Base-by-base conservation (phyloP, 2,113 vertebrate species). In the Cnemophilus loriae region DNA sequence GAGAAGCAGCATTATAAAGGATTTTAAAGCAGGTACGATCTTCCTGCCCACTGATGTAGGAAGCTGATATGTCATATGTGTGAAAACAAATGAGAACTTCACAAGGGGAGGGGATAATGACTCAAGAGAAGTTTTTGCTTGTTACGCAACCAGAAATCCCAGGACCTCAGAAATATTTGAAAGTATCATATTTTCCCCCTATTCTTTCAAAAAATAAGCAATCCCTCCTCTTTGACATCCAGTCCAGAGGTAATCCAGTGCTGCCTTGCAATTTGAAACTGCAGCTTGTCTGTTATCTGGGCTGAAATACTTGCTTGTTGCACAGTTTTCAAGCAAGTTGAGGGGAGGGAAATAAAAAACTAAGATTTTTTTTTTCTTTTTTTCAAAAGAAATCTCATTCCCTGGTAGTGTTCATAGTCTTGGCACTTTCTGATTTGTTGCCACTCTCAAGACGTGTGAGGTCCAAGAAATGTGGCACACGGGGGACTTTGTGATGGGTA, bases 51-150 rank as follows among this genome's bases (percentile, higher is more conserved):
- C 89, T 95, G 80, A 69, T 93, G 92, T 89, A 95, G 92, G 93
- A 90, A 97, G 90, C 80, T 93, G 77, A 61, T 84, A 74, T 90
- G 89, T 93, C 89, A 59, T 89, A 69, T 95, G 86, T 95, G 93
- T 97, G 94, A 87, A 95, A 96, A 94, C 94, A 96, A 96, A 95
- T 86, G 76, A 92, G 88, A 95, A 78, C 52, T 94, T 93, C 75
- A 42, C 76, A 42, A 95, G 86, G 78, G 47, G 46, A 94, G 46
- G 86, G 59, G 70, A 65, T 76, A 71, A 87, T 70, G 82, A 86
- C 83, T 96, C 41, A n/a, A 91, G 47, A 92, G 84, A 90, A 93
- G 71, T 84, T 96, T 84, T 78, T 90, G 60, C 68, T 86, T 74
- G 60, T 95, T 95, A 93, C 27, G 75, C 60, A 91, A 71, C 85